Percentiles rank a stretch among this genome's conserved stretches.
Conservation (phyloP, 2,113 vertebrate species). For the Ciconia stormi region DNA sequence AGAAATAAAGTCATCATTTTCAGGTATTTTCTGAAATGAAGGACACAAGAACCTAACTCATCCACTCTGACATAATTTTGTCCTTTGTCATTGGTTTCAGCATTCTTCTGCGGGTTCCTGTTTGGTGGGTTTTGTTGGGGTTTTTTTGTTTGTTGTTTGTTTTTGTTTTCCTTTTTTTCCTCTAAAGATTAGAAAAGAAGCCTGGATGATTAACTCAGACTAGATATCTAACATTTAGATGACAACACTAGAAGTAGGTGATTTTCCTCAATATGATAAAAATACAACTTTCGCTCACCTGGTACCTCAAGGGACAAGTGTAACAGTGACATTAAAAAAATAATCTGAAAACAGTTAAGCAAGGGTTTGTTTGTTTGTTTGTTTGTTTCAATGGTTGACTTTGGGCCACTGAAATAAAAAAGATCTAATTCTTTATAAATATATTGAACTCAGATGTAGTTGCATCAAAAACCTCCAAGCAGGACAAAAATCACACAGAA, state of each 20-base stretch:
- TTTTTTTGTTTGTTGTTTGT: neutral
- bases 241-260: neutral
- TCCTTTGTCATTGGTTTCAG: neutral
- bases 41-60: neutral
- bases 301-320: neutral
- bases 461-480: neutral
- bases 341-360: neutral
- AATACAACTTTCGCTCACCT: neutral
- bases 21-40: neutral
- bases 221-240: neutral
- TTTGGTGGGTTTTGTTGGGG: neutral
- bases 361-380: neutral
- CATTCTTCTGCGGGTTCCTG: neutral
- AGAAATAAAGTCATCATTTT: neutral
- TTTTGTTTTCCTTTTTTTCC: neutral
- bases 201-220: neutral
- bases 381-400: neutral
- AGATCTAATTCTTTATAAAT: neutral
- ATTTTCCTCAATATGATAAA: neutral
- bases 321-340: neutral
- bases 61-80: neutral
- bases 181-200: neutral
- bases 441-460: neutral
- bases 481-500: neutral
- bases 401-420: neutral